A percentile compares a stretch with the other conserved stretches of the same genome.
These are phyloP conservation scores for Heterotilapia buettikoferi DNA, from an alignment of 2,113 vertebrate genomes.

Conservation along the genomic window DNA sequence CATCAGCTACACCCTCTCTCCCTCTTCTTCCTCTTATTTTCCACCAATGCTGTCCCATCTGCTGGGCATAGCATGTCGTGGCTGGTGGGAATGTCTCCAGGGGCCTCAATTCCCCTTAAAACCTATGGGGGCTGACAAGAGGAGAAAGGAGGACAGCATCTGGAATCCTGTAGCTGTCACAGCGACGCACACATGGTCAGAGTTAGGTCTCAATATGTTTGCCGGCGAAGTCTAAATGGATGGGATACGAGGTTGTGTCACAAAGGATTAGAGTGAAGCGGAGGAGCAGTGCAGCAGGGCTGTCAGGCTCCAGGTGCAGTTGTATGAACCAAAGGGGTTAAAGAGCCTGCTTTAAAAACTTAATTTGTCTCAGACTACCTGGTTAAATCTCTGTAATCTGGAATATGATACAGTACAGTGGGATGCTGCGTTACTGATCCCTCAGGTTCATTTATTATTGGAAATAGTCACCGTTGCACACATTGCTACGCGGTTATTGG, in stretches of 20 bases:
- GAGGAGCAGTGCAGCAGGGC: background rate
- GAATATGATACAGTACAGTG: background rate
- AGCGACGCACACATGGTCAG: slow-evolving; percentile 30
- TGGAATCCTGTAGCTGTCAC: slow-evolving; percentile 22
- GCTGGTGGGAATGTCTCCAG: background rate
- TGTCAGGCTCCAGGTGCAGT: background rate
- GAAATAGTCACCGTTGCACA: background rate
- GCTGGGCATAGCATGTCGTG: background rate
- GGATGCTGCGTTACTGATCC: background rate
- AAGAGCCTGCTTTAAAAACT: slow-evolving; percentile 13
- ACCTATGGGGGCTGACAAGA: background rate
- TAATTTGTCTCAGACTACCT: slow-evolving; percentile 45
- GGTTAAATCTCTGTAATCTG: slow-evolving; percentile 34
- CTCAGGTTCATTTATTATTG: background rate
- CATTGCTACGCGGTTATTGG: background rate
- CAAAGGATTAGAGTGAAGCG: slow-evolving; percentile 7
- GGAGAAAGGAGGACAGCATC: background rate
- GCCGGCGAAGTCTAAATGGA: slow-evolving; percentile 13
- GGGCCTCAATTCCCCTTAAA: background rate
- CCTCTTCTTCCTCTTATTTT: background rate
- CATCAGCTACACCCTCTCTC: background rate
- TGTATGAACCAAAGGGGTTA: background rate
- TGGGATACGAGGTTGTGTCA: slow-evolving; percentile 13
- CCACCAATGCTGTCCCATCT: background rate
- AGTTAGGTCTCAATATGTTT: slow-evolving; percentile 37